Evolutionary conservation across 2,113 vertebrate genomes (phyloP), one percentile per base, ranked within the genome.

Genomic region (Symphodus melops): DNA sequence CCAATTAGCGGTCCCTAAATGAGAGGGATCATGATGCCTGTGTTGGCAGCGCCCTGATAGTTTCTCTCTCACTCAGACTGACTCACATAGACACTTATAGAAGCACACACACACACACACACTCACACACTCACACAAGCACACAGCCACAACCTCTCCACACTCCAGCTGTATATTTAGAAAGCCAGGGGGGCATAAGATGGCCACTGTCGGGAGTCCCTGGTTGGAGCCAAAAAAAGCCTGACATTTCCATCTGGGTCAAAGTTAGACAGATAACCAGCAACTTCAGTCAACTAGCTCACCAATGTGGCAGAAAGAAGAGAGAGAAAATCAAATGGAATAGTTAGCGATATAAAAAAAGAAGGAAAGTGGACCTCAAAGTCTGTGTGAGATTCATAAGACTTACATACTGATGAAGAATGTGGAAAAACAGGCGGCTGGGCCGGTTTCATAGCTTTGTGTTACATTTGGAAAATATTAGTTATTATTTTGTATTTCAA

Each of bases 1-100:
- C 94, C 97, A 97, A 97, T 98, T 97, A 97, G 95, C 89, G 91
- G 93, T 94, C 95, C 95, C 95, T 97, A 97, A 97, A 97, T 96
- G 96, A 97, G 95, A 94, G 94, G 96, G 95, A 95, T 96, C 95
- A 96, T 94, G 95, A 95, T 95, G 95, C 94, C 92, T 94, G 92
- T 92, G 91, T 94, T 94, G 94, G 95, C 95, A 94, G 94, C 91
- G 91, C 68, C 89, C 72, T 46, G 73, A 82, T 81, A 79, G 71
- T 79, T 76, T 84, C 65, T 76, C 75, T 66, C 46, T 41, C 33
- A 57, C 82, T 65, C 59, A 68, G 52, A 81, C 70, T 78, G 39
- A 69, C 25, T 6, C 75, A 56, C 70, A 83, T 78, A 86, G 46
- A 88, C 81, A 87, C 75, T 80, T 54, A 62, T 36, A 41, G 69